Conservation (phyloP, 64 coral and sea anemone species). For the Catalaphyllia jardinei region DNA sequence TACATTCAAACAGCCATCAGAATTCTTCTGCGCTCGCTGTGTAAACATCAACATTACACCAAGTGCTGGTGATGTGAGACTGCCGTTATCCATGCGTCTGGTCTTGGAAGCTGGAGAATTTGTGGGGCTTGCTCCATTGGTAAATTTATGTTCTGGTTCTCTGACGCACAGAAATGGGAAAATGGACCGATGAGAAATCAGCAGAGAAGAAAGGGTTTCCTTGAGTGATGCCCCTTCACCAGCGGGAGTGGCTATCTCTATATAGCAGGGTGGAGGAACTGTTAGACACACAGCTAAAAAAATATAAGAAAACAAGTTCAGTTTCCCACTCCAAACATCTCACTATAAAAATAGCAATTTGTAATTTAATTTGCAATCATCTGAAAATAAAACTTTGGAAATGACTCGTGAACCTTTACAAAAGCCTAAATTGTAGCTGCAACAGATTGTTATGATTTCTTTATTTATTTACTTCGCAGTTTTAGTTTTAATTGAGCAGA, state of each 20-base stretch:
- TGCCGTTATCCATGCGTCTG: slow-evolving; percentile 49
- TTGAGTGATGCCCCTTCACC: slow-evolving; percentile 51
- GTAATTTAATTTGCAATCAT: no score
- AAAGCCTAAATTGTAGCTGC: no score
- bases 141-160: slow-evolving; percentile 70
- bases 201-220: slow-evolving; percentile 45
- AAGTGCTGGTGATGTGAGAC: slow-evolving; percentile 44
- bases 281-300: slow-evolving; percentile 70
- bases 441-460: no score
- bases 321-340: neutral
- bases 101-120: slow-evolving; percentile 62
- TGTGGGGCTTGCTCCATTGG: slow-evolving; percentile 46
- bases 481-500: no score
- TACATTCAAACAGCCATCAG: slow-evolving; percentile 50
- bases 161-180: slow-evolving; percentile 73
- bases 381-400: no score
- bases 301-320: neutral
- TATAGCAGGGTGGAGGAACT: slow-evolving; percentile 60
- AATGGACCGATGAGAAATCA: slow-evolving; percentile 66
- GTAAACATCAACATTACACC: slow-evolving; percentile 85
- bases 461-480: no score
- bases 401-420: no score
- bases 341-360: neutral
- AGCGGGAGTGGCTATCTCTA: slow-evolving; percentile 60
- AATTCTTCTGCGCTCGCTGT: slow-evolving; percentile 77